Percentiles rank a stretch among this genome's conserved stretches.
Conservation (phyloP, 2,797 vertebrate species). For the Melanotaenia pygmaea region DNA sequence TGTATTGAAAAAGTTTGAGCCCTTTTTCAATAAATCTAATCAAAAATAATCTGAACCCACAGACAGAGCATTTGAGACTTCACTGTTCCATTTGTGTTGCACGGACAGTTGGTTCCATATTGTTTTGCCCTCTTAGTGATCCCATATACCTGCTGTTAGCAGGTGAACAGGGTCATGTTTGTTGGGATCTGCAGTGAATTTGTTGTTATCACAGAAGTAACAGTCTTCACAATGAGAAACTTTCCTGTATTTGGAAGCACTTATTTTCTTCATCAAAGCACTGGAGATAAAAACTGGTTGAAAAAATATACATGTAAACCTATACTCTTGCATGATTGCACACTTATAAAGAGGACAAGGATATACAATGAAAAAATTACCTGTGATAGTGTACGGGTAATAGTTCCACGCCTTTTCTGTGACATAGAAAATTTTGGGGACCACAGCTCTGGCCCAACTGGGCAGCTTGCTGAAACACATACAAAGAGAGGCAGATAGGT, state of each 20-base stretch:
- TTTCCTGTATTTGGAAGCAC: not conserved
- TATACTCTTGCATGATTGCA: not conserved
- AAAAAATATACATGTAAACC: not conserved
- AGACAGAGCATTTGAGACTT: not conserved
- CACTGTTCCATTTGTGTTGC: not conserved
- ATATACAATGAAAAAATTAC: slow-evolving; percentile 69
- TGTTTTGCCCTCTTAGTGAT: slow-evolving; percentile 25
- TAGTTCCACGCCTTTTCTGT: slow-evolving; percentile 99
- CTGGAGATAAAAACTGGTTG: too few species aligned
- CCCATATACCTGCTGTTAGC: slow-evolving; percentile 21
- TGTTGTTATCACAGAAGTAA: not conserved
- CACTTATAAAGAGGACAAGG: not conserved
- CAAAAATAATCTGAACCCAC: not conserved
- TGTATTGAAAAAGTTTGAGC: not conserved
- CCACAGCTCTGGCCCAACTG: slow-evolving; percentile 96
- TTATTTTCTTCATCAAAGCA: not conserved
- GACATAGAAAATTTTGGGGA: slow-evolving; percentile 97
- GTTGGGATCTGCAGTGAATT: not conserved
- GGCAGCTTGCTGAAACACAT: slow-evolving; percentile 91
- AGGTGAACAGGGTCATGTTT: slow-evolving; percentile 25
- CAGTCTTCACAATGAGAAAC: not conserved
- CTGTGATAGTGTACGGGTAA: slow-evolving; percentile 97
- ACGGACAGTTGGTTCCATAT: slow-evolving; percentile 31
- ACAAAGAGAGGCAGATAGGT: slow-evolving; percentile 12
- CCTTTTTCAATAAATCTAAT: not conserved